These are phyloP conservation scores for Penaeus monodon DNA, from an alignment of 2,888 invertebrate genomes.

Conservation along the genomic window DNA sequence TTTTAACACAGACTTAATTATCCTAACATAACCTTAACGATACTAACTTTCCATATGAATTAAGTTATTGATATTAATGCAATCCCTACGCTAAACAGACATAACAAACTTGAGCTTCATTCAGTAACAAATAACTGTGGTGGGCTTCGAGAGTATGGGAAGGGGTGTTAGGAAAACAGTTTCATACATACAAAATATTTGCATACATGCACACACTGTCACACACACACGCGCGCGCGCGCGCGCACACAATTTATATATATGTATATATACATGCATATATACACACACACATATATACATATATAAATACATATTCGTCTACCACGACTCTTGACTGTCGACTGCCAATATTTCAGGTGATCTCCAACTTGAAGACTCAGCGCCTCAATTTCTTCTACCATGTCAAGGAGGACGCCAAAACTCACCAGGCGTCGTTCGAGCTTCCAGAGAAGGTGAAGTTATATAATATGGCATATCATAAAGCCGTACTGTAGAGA, in stretches of 20 bases:
- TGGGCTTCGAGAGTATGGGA: too few relatives aligned
- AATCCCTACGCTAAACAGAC: too few relatives aligned
- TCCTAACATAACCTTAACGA: too few relatives aligned
- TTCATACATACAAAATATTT: neutral
- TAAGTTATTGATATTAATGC: too few relatives aligned
- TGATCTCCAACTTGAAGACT: conserved; percentile 59
- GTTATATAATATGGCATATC: neutral
- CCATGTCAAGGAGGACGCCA: conserved; percentile 58
- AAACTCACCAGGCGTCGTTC: conserved; percentile 59
- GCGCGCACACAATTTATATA: too few relatives aligned
- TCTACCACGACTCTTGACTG: neutral
- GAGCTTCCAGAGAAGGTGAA: conserved; percentile 58
- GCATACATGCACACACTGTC: neutral
- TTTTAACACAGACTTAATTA: too few relatives aligned
- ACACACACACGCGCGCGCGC: too few relatives aligned
- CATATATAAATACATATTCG: neutral
- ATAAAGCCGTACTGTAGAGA: too few relatives aligned
- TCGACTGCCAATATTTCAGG: conserved; percentile 3
- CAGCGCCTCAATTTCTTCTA: conserved; percentile 57
- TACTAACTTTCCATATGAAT: too few relatives aligned
- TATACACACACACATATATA: neutral
- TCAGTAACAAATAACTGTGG: too few relatives aligned
- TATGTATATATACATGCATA: neutral
- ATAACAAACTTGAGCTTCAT: too few relatives aligned
- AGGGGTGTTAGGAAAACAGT: too few relatives aligned